Base-by-base conservation (phyloP, 2,797 vertebrate species). In the Brotula barbata region DNA sequence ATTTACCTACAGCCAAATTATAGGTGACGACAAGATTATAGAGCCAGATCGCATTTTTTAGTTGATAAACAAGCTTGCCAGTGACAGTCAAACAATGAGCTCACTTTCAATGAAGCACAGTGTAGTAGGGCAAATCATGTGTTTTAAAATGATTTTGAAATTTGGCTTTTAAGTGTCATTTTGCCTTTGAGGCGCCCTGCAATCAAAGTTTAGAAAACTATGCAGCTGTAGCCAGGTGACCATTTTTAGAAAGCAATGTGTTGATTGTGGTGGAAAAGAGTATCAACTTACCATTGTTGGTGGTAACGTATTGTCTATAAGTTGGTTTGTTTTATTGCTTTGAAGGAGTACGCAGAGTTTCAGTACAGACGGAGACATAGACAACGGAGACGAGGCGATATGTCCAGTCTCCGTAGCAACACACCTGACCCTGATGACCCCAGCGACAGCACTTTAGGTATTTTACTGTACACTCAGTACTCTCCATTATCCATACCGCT, bases 281-380 rank as follows among this genome's bases (percentile, higher is more conserved):
- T 25, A 6, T 9, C 14, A 12, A 37, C 3, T 4, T 4, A 1
- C 1, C 36, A 1, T 17, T 33, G 2, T 9, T 45, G 11, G 3
- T 11, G 3, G 1, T 50, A 22, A 61, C 16, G 7, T 42, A 13
- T 21, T 49, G 9, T 41, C 37, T 50, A 25, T 15, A 31, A 51
- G 53, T 23, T 50, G 22, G 14, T 1, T 39, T 52, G 25, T 41
- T 47, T 58, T 70, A 12, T n/a, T 51, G 14, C 47, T 40, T 78
- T 51, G 71, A 87, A 99, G 96, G 97, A 96, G 89, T 99, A 98
- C 84, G 94, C 96, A 82, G 97, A 98, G 92, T 98, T 98, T 91
- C 97, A 98, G 93, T 98, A 97, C 88, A 92, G 96, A 82, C 92
- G 96, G 81, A 92, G 96, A 79, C 95, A 97, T 69, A 88, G 97